A percentile compares a stretch with the other conserved stretches of the same genome.
phyloP scores from a whole-genome alignment of 2,888 invertebrate species.

The Lumbricus terrestris region DNA sequence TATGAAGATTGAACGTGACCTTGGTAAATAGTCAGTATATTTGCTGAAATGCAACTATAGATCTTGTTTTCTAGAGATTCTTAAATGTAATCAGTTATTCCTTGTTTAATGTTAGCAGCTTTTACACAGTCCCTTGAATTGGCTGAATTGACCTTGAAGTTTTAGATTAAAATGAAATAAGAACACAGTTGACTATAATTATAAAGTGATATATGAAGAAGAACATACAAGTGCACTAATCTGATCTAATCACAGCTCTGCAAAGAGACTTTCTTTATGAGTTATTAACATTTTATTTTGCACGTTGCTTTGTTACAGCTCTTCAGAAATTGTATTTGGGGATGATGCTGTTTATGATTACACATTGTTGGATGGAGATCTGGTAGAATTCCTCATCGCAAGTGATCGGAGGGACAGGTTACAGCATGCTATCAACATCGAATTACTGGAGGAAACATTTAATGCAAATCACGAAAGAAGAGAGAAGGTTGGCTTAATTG shows the following conservation, averaged over 20 bases:
- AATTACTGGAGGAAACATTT: constrained; percentile 78
- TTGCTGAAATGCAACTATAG: neutral
- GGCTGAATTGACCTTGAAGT: too few species aligned
- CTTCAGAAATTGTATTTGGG: constrained; percentile 74
- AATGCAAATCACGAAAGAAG: constrained; percentile 83
- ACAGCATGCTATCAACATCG: constrained; percentile 89
- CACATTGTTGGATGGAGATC: constrained; percentile 75
- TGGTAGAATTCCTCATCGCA: constrained; percentile 94
- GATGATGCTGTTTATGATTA: constrained; percentile 88
- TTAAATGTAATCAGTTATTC: neutral
- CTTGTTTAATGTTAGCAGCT: neutral
- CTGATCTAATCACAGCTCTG: neutral
- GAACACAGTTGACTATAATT: neutral
- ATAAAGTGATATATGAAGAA: neutral
- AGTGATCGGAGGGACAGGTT: constrained; percentile 91
- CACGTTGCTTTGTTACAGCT: constrained; percentile 38
- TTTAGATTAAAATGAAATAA: neutral
- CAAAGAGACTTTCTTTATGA: neutral
- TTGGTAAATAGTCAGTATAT: too few species aligned
- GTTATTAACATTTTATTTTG: neutral
- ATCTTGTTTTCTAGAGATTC: neutral
- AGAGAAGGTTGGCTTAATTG: constrained; percentile 65
- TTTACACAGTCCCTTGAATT: too few species aligned
- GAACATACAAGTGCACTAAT: neutral
- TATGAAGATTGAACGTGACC: too few species aligned